Evolutionary conservation across 2,797 vertebrate species (phyloP).

Genomic region (Psittacula echo): DNA sequence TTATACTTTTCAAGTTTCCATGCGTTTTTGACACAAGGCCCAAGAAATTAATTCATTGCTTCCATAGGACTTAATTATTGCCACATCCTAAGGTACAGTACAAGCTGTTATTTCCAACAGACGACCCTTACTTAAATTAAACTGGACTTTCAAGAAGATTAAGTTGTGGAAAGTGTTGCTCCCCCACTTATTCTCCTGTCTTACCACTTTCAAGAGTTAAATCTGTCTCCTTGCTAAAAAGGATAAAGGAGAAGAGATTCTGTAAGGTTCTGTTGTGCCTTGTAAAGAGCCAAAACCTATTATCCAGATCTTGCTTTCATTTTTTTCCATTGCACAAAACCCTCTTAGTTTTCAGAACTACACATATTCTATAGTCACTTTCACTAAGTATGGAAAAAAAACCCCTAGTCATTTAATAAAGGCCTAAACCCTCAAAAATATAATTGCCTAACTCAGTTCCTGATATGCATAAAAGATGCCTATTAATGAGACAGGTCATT

Average conservation of each 20-base stretch:
- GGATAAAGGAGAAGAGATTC: neutral
- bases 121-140: neutral
- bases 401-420: neutral
- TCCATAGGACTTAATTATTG: neutral
- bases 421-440: neutral
- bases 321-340: neutral
- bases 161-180: neutral
- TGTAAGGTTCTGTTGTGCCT: neutral
- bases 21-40: neutral
- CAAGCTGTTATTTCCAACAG: neutral
- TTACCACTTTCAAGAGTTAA: neutral
- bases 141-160: neutral
- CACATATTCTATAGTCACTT: neutral
- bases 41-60: neutral
- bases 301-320: rapidly evolving
- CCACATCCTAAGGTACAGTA: neutral
- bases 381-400: neutral
- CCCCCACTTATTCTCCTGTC: neutral
- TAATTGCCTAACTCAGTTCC: neutral
- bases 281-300: neutral
- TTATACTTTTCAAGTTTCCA: neutral
- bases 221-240: neutral
- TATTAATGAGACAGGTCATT: neutral
- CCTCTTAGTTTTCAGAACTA: neutral
- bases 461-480: neutral